These are phyloP conservation scores for Petrocephalus schoutedeni DNA, from an alignment of 2,797 vertebrate species.

Conservation along the genomic window DNA sequence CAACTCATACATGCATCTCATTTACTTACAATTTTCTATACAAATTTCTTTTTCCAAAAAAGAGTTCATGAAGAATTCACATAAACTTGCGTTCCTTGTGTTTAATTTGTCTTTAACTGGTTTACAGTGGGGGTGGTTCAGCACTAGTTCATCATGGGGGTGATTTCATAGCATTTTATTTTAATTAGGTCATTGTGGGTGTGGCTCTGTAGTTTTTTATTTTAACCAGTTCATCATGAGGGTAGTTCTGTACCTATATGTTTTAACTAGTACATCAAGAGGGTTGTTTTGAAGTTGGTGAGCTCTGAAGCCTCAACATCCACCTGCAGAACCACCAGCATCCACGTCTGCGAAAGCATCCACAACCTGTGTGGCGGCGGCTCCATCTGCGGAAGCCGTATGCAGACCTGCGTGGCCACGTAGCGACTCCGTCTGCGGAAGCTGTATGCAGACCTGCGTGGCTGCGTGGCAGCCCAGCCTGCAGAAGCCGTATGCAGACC, in stretches of 20 bases:
- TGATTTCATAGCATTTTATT: not conserved
- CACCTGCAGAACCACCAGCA: not conserved
- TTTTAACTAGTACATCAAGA: not conserved
- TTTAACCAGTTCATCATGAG: not conserved
- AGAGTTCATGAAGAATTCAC: not conserved
- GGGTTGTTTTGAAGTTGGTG: not conserved
- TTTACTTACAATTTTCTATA: not conserved
- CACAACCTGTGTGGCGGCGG: not conserved
- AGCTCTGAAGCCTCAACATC: not conserved
- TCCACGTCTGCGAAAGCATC: not conserved
- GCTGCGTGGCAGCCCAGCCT: not conserved
- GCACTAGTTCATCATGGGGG: not conserved
- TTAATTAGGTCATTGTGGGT: not conserved
- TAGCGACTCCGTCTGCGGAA: rapidly evolving
- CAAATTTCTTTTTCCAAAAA: not conserved
- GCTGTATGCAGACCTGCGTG: not conserved
- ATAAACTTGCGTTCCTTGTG: not conserved
- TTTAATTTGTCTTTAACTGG: not conserved
- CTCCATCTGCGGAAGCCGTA: not conserved
- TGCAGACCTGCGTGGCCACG: not conserved
- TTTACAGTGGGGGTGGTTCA: not conserved
- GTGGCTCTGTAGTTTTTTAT: not conserved
- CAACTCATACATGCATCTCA: not conserved
- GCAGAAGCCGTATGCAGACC: not conserved
- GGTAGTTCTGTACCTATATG: not conserved